A percentile compares a stretch with the other conserved stretches of the same genome.
phyloP scores from a whole-genome alignment of 2,797 vertebrate species.

The Etheostoma nigrum region DNA sequence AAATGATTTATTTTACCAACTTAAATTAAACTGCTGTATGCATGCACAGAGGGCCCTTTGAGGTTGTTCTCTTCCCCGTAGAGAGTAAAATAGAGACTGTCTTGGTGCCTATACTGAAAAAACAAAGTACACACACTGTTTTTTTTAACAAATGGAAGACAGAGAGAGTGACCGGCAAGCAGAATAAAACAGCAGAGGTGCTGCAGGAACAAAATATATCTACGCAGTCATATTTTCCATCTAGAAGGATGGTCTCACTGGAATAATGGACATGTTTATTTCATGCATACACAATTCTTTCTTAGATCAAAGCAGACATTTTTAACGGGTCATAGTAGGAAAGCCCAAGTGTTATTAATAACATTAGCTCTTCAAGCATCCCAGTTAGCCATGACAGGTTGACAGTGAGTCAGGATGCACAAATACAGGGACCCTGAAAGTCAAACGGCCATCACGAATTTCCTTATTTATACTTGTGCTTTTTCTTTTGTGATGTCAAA shows the following conservation, averaged over 20 bases:
- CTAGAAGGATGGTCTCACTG: background rate
- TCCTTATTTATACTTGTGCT: too few species aligned
- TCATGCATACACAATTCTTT: background rate
- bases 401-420: background rate
- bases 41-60: background rate
- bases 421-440: too few species aligned
- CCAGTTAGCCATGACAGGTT: background rate
- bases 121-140: background rate
- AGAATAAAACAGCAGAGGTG: too few species aligned
- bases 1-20: background rate
- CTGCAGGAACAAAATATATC: too few species aligned
- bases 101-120: background rate
- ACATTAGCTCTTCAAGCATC: conserved; percentile 2
- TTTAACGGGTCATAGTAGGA: background rate
- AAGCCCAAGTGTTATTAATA: background rate
- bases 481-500: too few species aligned
- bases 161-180: background rate
- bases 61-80: background rate
- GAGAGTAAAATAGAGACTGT: background rate
- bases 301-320: background rate
- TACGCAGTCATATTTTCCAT: background rate
- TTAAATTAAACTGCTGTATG: background rate
- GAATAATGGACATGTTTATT: background rate
- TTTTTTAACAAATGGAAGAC: background rate
- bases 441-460: too few species aligned